Evolutionary conservation across 2,888 invertebrate genomes (phyloP).

Genomic region (Machimus atricapillus): DNA sequence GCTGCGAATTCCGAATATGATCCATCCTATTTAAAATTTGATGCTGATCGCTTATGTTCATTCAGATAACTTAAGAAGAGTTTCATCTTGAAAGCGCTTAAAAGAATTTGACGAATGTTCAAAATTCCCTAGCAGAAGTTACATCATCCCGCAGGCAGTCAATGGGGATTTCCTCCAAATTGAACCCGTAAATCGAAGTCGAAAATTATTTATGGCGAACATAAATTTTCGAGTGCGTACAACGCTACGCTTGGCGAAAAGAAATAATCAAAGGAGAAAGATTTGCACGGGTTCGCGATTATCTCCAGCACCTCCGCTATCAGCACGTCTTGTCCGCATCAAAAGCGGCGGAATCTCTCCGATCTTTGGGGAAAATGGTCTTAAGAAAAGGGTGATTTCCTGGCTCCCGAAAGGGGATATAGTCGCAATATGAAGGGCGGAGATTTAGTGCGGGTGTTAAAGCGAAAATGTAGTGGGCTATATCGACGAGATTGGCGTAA

Average conservation of each 20-base stretch:
- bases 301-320: neutral
- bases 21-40: neutral
- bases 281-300: slow-evolving; percentile 7
- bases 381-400: neutral
- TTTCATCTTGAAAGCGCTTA: neutral
- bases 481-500: neutral
- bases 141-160: neutral
- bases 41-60: neutral
- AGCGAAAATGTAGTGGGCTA: neutral
- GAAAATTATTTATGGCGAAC: slow-evolving; percentile 30
- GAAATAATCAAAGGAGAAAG: slow-evolving; percentile 7
- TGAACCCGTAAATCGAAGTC: slow-evolving; percentile 8
- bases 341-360: neutral
- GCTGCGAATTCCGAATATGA: neutral
- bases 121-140: neutral
- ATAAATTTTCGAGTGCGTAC: neutral
- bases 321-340: neutral
- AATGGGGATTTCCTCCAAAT: neutral
- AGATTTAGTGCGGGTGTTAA: neutral
- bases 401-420: neutral
- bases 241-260: neutral
- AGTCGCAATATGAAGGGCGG: neutral
- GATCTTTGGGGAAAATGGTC: neutral
- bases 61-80: neutral
- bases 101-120: neutral